These are phyloP conservation scores for Thymelicus sylvestris DNA, from an alignment of 2,888 invertebrate species.

Conservation along the genomic window DNA sequence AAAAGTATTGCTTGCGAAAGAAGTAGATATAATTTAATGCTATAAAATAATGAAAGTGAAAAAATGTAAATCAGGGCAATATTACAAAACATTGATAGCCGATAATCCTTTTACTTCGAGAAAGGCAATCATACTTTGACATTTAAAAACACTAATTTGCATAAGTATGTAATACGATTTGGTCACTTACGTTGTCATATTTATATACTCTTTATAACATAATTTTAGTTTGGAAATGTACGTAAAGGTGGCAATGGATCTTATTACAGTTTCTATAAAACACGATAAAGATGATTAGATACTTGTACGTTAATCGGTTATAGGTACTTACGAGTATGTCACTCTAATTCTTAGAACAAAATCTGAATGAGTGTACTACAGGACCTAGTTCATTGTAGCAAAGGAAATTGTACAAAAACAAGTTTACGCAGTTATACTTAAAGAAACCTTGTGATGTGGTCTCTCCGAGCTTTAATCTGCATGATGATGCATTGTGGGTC, in stretches of 20 bases:
- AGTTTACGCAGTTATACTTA: conserved; percentile 20
- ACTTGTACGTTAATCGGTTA: too few species aligned
- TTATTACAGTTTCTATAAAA: too few species aligned
- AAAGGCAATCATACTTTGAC: conserved; percentile 34
- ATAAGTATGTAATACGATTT: too few species aligned
- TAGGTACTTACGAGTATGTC: neutral
- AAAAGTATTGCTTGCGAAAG: neutral
- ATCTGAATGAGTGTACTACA: neutral
- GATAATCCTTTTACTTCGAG: conserved; percentile 26
- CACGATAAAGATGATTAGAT: too few species aligned
- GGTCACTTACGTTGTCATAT: too few species aligned
- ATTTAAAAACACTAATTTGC: conserved; percentile 27
- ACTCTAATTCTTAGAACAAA: conserved; percentile 12
- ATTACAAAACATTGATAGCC: conserved; percentile 36
- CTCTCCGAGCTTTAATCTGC: conserved; percentile 41
- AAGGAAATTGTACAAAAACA: neutral
- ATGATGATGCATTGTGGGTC: conserved; percentile 41
- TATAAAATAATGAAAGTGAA: conserved; percentile 41
- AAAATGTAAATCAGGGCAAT: conserved; percentile 40
- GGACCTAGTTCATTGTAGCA: neutral
- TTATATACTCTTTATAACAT: too few species aligned
- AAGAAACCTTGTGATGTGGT: conserved; percentile 41
- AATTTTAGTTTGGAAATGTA: too few species aligned
- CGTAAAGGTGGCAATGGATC: too few species aligned
- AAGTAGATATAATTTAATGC: neutral